Base-by-base conservation (phyloP, 2,113 vertebrate genomes). In the Cavia aperea region DNA sequence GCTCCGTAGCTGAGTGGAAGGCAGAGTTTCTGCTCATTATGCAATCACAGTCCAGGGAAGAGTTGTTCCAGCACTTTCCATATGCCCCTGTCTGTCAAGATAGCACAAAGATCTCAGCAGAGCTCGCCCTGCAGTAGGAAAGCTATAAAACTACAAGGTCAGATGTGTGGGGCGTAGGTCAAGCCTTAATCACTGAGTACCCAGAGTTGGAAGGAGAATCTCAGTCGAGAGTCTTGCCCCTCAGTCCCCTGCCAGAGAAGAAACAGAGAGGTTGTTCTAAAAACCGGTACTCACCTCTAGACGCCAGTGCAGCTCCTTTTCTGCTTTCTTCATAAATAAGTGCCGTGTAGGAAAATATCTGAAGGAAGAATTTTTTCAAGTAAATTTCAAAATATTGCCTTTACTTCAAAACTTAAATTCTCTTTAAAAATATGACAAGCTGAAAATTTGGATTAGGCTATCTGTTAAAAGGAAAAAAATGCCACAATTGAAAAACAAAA, bases 31-130 rank as follows among this genome's bases (percentile, higher is more conserved):
- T 94, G 63, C 21, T 75, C 78, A 62, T 93, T 85, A 85, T 70
- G 39, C 77, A 93, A 86, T 92, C 91, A 81, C 60, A 84, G 31
- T 58, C 49, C 39, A 66, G 86, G 78, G 39, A 91, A 46, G 83
- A 89, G 54, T 78, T 81, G 85, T 66, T 90, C 86, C 89, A 92
- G n/a, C 73, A 94, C 79, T 94, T 94, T 91, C 72, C 93, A 91
- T 81, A 81, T 89, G 90, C 89, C 39, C 83, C 65, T 93, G 70
- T 87, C 88, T 95, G 31, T 92, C 84, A 92, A 29, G 58, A 88
- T 23, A 90, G 68, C 49, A 88, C 66, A 46, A 85, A 85, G 63
- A 79, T 93, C 93, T 88, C 63, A 75, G 39, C 75, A 81, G 13
- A 51, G 26, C 86, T 92, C 68, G 89, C 63, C 68, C 33, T 66